Evolutionary conservation across 2,888 invertebrate species (phyloP), one percentile per base, ranked within the genome.

Genomic region (Acholoe squamosa): DNA sequence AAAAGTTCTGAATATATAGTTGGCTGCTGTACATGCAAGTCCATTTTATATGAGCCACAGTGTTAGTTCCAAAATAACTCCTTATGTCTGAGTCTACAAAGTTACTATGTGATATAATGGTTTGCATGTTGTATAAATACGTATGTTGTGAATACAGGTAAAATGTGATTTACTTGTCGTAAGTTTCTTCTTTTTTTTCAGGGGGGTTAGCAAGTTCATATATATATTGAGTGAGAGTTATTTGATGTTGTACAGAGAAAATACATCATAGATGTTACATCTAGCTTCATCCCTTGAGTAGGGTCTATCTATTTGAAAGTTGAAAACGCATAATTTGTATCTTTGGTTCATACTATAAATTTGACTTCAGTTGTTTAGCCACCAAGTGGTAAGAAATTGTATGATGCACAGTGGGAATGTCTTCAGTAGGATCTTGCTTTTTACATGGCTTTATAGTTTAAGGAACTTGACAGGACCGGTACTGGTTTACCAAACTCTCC

Each of bases 71-170:
- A 43, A 43, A 43, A 43, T 7, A 43, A 10, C 3, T 7, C 43
- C 10, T 10, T 43, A 43, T 3, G 43, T 43, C 43, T 7, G 43
- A 71, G 71, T 25, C 25, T 28, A 28, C 71, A 28, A 28, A 71
- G n/a, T 71, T 71, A 7, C 71, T 71, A 71, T 71, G 71, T 71
- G 71, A 71, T 71, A 71, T 71, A 71, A 28, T 19, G 61, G 61
- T 61, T 19, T n/a, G 19, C n/a, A 19, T 22, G 28, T 7, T 71
- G 28, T 25, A 28, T 71, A 71, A 14, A 71, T 43, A 7, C 28
- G 25, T 14, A 71, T 28, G 25, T 14, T 71, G 71, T 71, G 28
- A 14, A 71, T 28, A 14, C 1, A 71, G 71, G 19, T 71, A 28
- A 71, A n/a, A 71, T n/a, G 25, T 28, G 5, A 16, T 28, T 5